Percentiles rank a stretch among this genome's conserved stretches.
Evolutionary conservation across 2,113 vertebrate species (phyloP).

Genomic region (Dendropsophus ebraccatus): DNA sequence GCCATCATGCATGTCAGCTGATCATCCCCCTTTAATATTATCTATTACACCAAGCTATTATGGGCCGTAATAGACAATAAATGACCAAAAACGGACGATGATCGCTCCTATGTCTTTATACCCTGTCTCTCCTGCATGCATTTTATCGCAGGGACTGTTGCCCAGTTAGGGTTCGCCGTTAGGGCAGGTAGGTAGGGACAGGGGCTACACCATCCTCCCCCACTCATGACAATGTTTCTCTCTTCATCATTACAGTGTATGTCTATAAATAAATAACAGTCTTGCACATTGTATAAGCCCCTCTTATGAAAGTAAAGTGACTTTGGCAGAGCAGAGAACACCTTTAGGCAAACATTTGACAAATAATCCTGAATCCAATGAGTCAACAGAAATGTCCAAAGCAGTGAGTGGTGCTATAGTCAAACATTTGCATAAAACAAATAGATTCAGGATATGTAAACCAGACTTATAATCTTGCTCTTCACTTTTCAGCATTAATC

Average conservation of each 20-base stretch:
- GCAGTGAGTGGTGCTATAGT: constrained; percentile 2
- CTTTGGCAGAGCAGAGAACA: constrained; percentile 21
- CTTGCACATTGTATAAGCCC: neutral
- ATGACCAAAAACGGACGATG: no score
- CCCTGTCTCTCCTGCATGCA: no score
- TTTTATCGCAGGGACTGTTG: no score
- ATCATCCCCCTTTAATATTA: no score
- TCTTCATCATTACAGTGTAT: neutral
- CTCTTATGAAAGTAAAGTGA: neutral
- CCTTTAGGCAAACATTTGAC: constrained; percentile 43
- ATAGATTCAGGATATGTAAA: constrained; percentile 54
- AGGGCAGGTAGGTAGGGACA: no score
- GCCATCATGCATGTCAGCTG: no score
- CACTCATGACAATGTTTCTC: no score
- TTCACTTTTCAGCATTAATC: constrained; percentile 51
- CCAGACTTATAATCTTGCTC: constrained; percentile 41
- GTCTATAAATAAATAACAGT: constrained; percentile 7
- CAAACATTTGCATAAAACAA: constrained; percentile 51
- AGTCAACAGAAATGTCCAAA: constrained; percentile 47
- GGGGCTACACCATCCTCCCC: no score
- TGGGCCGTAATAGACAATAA: no score
- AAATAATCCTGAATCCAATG: constrained; percentile 27
- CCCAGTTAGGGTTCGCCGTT: no score
- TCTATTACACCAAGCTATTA: no score
- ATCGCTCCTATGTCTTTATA: no score